These are phyloP conservation scores for Hyperoplus immaculatus DNA, from an alignment of 2,797 vertebrate species.

Conservation along the genomic window DNA sequence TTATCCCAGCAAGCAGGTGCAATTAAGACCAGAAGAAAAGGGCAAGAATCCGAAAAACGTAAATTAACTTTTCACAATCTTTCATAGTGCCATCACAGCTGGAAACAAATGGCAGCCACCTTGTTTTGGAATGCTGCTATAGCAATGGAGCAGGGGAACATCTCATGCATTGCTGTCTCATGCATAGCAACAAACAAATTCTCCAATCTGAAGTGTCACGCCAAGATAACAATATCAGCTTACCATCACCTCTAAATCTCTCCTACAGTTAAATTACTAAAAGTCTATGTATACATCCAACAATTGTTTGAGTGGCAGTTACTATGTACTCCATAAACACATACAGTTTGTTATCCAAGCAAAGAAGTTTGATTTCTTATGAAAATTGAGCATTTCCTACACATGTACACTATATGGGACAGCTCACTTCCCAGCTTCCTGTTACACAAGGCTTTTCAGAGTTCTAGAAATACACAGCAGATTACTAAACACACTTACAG, in stretches of 20 bases:
- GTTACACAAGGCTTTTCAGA: slow-evolving; percentile 22
- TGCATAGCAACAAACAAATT: background rate
- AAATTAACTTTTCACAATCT: slow-evolving; percentile 11
- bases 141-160: background rate
- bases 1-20: slow-evolving; percentile 35
- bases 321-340: no score
- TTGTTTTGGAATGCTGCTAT: slow-evolving; percentile 23
- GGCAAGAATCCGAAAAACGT: slow-evolving; percentile 2
- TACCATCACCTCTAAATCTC: no score
- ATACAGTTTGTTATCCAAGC: background rate
- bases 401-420: background rate
- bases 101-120: slow-evolving; percentile 47
- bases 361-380: background rate
- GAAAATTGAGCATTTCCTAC: background rate
- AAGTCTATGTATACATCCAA: no score
- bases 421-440: background rate
- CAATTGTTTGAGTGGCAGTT: no score
- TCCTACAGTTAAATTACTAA: no score
- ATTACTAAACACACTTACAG: slow-evolving; percentile 67
- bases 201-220: background rate
- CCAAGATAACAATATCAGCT: background rate
- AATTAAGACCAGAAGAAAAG: slow-evolving; percentile 24
- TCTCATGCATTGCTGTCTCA: background rate
- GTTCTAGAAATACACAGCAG: slow-evolving; percentile 73
- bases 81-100: background rate